Evolutionary conservation across 2,888 invertebrate genomes (phyloP).

Genomic region (Alentia gelatinosa): DNA sequence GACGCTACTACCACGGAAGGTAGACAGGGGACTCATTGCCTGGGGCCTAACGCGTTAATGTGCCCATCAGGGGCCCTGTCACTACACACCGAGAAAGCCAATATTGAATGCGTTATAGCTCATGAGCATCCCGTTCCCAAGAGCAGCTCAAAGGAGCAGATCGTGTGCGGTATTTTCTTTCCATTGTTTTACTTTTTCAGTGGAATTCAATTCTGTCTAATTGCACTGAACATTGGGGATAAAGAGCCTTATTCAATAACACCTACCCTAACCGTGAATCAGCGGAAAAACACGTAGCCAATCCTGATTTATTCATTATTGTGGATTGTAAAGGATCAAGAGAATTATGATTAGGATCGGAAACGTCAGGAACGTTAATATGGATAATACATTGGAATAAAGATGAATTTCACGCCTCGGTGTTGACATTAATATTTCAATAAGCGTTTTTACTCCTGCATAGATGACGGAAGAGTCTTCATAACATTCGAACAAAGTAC

Average conservation of each 20-base stretch:
- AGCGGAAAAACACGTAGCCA: neutral
- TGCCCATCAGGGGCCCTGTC: no score
- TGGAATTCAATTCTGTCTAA: neutral
- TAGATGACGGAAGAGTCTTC: neutral
- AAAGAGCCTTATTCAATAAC: neutral
- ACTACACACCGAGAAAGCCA: neutral
- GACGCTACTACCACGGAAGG: no score
- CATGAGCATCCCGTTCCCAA: neutral
- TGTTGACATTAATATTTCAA: neutral
- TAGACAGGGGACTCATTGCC: no score
- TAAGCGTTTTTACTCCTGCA: neutral
- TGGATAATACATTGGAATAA: neutral
- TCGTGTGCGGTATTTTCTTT: neutral
- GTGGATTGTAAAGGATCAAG: neutral
- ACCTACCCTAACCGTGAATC: neutral
- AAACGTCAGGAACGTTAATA: neutral
- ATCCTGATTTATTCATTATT: neutral
- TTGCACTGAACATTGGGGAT: neutral
- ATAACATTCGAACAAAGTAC: neutral
- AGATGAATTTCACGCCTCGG: neutral
- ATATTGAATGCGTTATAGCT: neutral
- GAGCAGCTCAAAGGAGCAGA: neutral
- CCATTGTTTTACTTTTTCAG: neutral
- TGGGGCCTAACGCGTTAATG: no score
- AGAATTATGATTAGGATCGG: neutral